These are phyloP conservation scores for Furcula furcula DNA, from an alignment of 2,888 invertebrate genomes.

Conservation along the genomic window DNA sequence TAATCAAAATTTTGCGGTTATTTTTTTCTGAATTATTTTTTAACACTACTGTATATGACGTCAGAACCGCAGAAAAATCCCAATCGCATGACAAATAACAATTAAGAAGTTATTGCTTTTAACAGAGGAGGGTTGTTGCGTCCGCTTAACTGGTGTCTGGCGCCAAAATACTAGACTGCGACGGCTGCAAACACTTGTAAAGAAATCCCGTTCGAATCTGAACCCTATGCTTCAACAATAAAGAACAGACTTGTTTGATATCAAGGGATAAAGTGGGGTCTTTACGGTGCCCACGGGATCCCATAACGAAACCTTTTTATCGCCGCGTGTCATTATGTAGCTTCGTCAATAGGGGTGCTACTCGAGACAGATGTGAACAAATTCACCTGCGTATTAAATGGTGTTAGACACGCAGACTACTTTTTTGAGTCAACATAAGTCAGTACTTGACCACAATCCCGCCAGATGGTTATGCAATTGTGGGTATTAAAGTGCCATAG, in stretches of 20 bases:
- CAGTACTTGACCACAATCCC: no score
- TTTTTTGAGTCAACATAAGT: no score
- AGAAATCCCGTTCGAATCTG: constrained; percentile 11
- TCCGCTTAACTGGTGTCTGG: constrained; percentile 60
- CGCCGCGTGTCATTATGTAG: constrained; percentile 27
- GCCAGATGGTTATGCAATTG: no score
- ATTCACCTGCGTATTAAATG: constrained; percentile 21
- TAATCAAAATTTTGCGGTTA: no score
- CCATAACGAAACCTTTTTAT: constrained; percentile 31
- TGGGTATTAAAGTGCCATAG: no score
- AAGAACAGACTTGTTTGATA: constrained; percentile 12
- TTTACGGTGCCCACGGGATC: constrained; percentile 26
- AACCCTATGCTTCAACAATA: constrained; percentile 11
- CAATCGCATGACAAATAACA: constrained; percentile 36
- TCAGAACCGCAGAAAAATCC: constrained; percentile 20
- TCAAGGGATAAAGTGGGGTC: constrained; percentile 14
- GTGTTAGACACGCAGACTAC: not conserved
- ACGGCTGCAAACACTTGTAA: constrained; percentile 36
- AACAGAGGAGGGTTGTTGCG: constrained; percentile 41
- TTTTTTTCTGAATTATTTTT: no score
- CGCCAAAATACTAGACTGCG: constrained; percentile 58
- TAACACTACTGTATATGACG: no score
- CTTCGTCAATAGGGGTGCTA: constrained; percentile 28
- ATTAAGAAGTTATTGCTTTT: constrained; percentile 37
- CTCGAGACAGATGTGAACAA: constrained; percentile 26